Evolutionary conservation across 2,797 vertebrate genomes (phyloP), one percentile per base, ranked within the genome.

Genomic region (Muscicapa comitata): DNA sequence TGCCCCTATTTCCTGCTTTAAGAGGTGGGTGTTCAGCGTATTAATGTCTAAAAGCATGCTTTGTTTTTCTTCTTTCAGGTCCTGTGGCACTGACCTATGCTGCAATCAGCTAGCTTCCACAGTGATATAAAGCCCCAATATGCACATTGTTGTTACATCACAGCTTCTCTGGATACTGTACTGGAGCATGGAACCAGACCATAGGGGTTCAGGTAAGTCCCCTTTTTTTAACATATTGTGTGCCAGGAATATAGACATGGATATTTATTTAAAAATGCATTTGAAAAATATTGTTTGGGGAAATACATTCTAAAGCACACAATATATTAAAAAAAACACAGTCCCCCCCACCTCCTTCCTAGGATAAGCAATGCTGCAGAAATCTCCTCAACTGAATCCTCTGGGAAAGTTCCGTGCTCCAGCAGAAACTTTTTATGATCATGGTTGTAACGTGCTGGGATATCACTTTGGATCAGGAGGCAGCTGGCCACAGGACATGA

Each of bases 61-160:
- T 95, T 94, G 94, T 95, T 97, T 95, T 97, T 95, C 95, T 97
- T 96, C 84, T 97, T 97, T 91, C 96, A 97, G 96, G 96, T 96
- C 94, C 91, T 97, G 96, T 96, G 96, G 96, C 78, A 28, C 91
- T 97, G 86, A 51, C 96, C 91, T 96, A 72, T 97, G 96, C 95
- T 91, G 96, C 96, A 96, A 95, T 96, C 95, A 95, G 91, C 94
- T 94, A 96, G 83, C 90, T 92, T 92, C 95, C 85, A 92, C 95
- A 96, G 94, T 97, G 96, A 95, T 94, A 94, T 61, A 95, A 91
- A 74, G 66, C 94, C 95, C 93, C 94, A 97, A 9, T 95, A 97
- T 94, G 94, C 95, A 93, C 91, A 80, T 88, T 95, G 90, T 95
- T 96, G 76, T 97, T 97, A 93, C 33, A n/a, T 91, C 94, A 97